A percentile compares a stretch with the other conserved stretches of the same genome.
These are phyloP conservation scores for Carterocephalus palaemon DNA, from an alignment of 2,888 invertebrate species.

Conservation along the genomic window DNA sequence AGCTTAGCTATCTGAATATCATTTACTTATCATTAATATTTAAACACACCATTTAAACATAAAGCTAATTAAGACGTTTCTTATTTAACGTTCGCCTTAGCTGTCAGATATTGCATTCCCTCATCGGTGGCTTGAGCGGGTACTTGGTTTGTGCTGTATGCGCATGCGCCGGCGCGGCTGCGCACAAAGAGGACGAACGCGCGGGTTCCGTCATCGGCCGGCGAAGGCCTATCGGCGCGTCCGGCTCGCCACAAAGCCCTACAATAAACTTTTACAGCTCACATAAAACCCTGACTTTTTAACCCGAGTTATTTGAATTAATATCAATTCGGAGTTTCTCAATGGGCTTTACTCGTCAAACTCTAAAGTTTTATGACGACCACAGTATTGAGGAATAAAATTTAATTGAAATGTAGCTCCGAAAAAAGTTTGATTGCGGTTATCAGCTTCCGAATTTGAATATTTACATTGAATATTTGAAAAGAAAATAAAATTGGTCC, in stretches of 20 bases:
- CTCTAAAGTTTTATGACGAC: conserved; percentile 77
- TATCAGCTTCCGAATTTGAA: conserved; percentile 78
- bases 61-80: too few species aligned
- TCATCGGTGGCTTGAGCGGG: too few species aligned
- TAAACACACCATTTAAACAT: too few species aligned
- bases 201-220: conserved; percentile 56
- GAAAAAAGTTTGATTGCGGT: conserved; percentile 73
- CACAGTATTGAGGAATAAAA: conserved; percentile 77
- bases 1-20: too few species aligned
- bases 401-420: conserved; percentile 77
- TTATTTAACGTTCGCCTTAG: too few species aligned
- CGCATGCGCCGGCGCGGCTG: conserved; percentile 33
- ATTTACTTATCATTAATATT: too few species aligned
- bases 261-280: conserved; percentile 77
- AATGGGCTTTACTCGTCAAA: conserved; percentile 79
- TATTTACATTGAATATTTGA: conserved; percentile 70
- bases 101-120: too few species aligned
- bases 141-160: conserved; percentile 16
- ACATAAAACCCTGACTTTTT: conserved; percentile 79
- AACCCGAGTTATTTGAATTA: conserved; percentile 79
- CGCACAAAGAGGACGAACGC: conserved; percentile 33
- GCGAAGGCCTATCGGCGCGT: conserved; percentile 69
- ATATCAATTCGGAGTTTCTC: conserved; percentile 78
- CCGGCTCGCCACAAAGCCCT: conserved; percentile 76
- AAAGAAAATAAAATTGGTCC: conserved; percentile 38